These are phyloP conservation scores for Macroteleia sp. DNA, from an alignment of 2,888 invertebrate genomes.

Conservation along the genomic window DNA sequence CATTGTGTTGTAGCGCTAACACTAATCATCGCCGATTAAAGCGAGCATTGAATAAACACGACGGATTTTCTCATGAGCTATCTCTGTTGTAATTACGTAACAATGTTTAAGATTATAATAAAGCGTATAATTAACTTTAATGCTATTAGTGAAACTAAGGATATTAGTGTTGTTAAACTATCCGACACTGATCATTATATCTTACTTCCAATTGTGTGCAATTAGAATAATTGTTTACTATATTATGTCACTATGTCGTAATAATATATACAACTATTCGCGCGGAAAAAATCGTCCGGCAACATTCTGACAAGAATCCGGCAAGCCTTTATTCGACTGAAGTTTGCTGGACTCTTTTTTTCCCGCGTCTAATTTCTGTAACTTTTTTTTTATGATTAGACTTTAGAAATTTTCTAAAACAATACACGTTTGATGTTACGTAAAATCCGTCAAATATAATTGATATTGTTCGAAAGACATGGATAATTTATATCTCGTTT, in stretches of 20 bases:
- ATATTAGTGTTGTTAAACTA: constrained; percentile 23
- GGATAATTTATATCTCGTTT: too few relatives aligned
- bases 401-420: too few relatives aligned
- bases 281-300: too few relatives aligned
- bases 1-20: constrained; percentile 29
- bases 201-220: not conserved
- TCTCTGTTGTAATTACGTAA: constrained; percentile 32
- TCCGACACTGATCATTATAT: constrained; percentile 1
- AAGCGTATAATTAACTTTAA: constrained; percentile 30
- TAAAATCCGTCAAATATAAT: too few relatives aligned
- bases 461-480: too few relatives aligned
- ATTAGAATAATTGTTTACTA: constrained; percentile 5
- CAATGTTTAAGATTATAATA: constrained; percentile 24
- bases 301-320: too few relatives aligned
- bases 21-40: constrained; percentile 46
- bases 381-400: too few relatives aligned
- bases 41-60: constrained; percentile 31
- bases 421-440: too few relatives aligned
- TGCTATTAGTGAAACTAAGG: constrained; percentile 22
- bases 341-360: too few relatives aligned
- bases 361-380: too few relatives aligned
- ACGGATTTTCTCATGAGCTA: constrained; percentile 33
- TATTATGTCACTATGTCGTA: constrained; percentile 10
- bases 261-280: too few relatives aligned
- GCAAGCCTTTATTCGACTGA: too few relatives aligned